A percentile compares a stretch with the other conserved stretches of the same genome.
phyloP scores from a whole-genome alignment of 64 coral and sea anemone genomes.

The Dendronephthya gigantea region DNA sequence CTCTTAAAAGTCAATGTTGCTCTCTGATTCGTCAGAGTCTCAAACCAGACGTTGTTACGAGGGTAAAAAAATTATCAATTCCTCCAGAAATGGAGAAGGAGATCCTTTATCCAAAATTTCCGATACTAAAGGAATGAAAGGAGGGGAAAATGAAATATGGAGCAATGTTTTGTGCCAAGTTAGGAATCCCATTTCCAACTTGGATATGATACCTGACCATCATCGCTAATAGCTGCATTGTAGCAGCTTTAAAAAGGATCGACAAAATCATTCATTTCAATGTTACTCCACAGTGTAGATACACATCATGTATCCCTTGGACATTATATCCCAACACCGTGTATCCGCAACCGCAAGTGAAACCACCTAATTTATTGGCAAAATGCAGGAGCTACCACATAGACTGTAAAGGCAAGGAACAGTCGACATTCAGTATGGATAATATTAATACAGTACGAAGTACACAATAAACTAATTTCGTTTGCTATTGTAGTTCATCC shows the following conservation, averaged over 20 bases:
- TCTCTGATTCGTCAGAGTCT: not conserved
- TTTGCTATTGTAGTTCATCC: no score
- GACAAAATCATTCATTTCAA: no score
- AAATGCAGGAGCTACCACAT: no score
- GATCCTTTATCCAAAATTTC: slow-evolving; percentile 8
- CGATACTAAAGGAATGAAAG: not conserved
- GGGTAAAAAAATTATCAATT: slow-evolving; percentile 1
- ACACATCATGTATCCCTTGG: not conserved
- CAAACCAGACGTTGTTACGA: slow-evolving; percentile 14
- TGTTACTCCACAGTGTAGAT: no score
- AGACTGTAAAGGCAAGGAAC: no score
- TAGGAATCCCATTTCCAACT: not conserved
- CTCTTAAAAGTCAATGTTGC: slow-evolving; percentile 4
- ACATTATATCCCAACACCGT: not conserved
- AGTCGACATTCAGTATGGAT: no score
- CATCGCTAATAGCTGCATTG: not conserved
- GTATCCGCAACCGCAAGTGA: not conserved
- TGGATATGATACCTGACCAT: not conserved
- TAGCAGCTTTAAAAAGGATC: no score
- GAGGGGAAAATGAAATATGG: not conserved
- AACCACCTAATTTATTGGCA: not conserved
- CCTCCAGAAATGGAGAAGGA: not conserved
- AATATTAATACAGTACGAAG: no score
- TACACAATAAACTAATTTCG: no score
- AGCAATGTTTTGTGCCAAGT: not conserved